phyloP scores from a whole-genome alignment of 1,140 invertebrate species.

The Anastrepha obliqua region DNA sequence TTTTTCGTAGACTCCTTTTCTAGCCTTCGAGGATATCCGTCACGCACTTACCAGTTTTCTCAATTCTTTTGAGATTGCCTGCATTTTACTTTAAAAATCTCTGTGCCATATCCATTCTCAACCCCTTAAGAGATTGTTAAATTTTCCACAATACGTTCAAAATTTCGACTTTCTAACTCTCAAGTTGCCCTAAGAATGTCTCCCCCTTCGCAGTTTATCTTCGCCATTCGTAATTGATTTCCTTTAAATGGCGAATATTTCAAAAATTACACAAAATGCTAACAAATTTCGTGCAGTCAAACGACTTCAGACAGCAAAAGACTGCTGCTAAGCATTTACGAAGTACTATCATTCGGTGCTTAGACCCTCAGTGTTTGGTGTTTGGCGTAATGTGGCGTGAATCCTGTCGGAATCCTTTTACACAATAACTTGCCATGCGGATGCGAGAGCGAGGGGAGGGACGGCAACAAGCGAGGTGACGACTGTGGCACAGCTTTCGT shows the following conservation, averaged over 20 bases:
- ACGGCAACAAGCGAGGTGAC: background rate
- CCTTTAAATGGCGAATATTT: constrained; percentile 47
- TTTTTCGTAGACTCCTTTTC: too few relatives aligned
- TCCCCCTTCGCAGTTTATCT: background rate
- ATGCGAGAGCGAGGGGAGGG: background rate
- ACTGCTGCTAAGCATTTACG: background rate
- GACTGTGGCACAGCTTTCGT: background rate
- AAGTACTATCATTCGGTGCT: background rate
- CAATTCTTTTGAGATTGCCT: too few relatives aligned
- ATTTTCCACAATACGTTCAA: too few relatives aligned
- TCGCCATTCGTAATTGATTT: constrained; percentile 31
- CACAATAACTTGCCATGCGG: constrained; percentile 7
- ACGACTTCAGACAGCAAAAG: background rate
- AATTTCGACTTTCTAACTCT: background rate
- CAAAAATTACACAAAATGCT: constrained; percentile 51
- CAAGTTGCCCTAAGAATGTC: background rate
- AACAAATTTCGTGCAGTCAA: constrained; percentile 4
- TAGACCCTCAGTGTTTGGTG: background rate
- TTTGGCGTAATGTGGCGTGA: constrained; percentile 28
- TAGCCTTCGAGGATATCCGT: too few relatives aligned
- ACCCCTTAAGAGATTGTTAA: too few relatives aligned
- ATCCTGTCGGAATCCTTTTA: constrained; percentile 39
- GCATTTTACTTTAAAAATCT: too few relatives aligned
- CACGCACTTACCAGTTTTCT: too few relatives aligned
- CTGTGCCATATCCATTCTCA: too few relatives aligned